These are phyloP conservation scores for Ptilodon capucinus DNA, from an alignment of 2,888 invertebrate genomes.

Conservation along the genomic window DNA sequence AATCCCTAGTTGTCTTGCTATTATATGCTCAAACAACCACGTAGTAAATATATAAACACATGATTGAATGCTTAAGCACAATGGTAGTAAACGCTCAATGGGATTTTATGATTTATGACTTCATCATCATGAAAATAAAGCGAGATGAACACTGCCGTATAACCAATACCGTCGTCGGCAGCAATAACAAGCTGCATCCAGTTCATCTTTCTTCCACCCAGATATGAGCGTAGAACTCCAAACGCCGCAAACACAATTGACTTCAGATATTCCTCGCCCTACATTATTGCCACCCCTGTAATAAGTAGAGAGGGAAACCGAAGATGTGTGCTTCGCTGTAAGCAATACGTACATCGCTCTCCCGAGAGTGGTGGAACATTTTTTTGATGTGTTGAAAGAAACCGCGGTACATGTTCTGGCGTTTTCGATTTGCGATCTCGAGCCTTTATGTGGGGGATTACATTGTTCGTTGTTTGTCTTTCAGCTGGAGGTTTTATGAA, in stretches of 20 bases:
- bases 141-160: neutral
- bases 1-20: too few relatives aligned
- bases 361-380: conserved; percentile 14
- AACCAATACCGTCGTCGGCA: too few relatives aligned
- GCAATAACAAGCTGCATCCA: conserved; percentile 9
- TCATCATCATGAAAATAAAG: neutral
- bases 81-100: too few relatives aligned
- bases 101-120: too few relatives aligned
- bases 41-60: too few relatives aligned
- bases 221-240: conserved; percentile 7
- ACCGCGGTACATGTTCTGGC: conserved; percentile 20
- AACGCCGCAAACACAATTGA: conserved; percentile 37
- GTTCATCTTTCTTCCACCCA: conserved; percentile 11
- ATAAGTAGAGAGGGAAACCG: conserved; percentile 9
- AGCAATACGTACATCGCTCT: neutral
- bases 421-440: conserved; percentile 13
- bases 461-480: neutral
- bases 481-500: neutral
- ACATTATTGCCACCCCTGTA: conserved; percentile 24
- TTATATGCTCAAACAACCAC: too few relatives aligned
- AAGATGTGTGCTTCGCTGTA: neutral
- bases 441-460: neutral
- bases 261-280: conserved; percentile 35
- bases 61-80: too few relatives aligned
- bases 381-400: conserved; percentile 31